phyloP scores from a whole-genome alignment of 2,797 vertebrate genomes.

The Harpagifer antarcticus region DNA sequence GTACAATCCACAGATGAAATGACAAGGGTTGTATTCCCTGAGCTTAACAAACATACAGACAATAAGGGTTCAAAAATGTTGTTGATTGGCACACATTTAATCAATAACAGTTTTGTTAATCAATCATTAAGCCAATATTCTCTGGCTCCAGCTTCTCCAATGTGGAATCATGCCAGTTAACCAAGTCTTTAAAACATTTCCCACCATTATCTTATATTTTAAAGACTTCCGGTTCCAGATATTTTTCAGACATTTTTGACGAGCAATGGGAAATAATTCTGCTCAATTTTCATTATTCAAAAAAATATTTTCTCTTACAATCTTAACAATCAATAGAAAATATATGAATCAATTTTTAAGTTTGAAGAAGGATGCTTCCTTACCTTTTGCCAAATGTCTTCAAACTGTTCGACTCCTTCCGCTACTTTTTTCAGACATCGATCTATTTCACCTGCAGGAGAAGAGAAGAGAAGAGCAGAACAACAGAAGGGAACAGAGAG shows the following conservation, averaged over 20 bases:
- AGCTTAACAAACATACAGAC: not conserved
- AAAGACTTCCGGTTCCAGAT: not conserved
- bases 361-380: not conserved
- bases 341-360: not conserved
- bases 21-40: not conserved
- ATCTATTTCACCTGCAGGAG: slow-evolving; percentile 90
- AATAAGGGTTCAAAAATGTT: not conserved
- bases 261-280: not conserved
- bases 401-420: slow-evolving; percentile 93
- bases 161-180: not conserved
- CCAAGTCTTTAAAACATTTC: not conserved
- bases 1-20: not conserved
- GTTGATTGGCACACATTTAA: slow-evolving; percentile 1
- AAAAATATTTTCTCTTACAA: not conserved
- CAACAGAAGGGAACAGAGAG: not conserved
- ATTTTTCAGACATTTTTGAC: not conserved
- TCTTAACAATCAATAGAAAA: not conserved
- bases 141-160: not conserved
- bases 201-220: not conserved
- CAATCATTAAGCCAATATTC: too few relatives aligned
- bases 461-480: not conserved
- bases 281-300: not conserved
- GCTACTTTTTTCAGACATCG: slow-evolving; percentile 95
- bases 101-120: too few relatives aligned
- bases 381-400: slow-evolving; percentile 96